These are phyloP conservation scores for Phrynocephalus versicolor DNA, from an alignment of 2,113 vertebrate genomes.

Conservation along the genomic window DNA sequence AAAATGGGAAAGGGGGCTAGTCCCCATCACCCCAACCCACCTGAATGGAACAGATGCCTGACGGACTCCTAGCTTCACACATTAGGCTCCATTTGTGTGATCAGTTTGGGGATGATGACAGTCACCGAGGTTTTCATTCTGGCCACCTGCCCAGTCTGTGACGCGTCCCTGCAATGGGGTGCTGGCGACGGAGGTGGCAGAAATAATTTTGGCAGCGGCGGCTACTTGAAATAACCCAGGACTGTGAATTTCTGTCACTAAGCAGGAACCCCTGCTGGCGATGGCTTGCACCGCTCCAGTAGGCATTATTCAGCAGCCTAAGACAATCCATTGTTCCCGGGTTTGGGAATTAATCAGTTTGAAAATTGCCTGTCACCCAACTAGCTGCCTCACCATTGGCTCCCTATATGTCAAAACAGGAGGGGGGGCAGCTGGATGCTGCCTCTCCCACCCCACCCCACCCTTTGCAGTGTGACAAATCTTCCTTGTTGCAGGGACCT, in stretches of 20 bases:
- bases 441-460: background rate
- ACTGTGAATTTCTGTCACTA: constrained; percentile 62
- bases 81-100: background rate
- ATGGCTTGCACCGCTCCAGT: constrained; percentile 51
- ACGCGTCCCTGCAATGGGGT: constrained; percentile 57
- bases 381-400: constrained; percentile 40
- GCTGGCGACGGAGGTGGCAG: constrained; percentile 61
- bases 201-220: constrained; percentile 67
- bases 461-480: background rate
- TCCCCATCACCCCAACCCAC: too few relatives aligned
- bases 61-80: background rate
- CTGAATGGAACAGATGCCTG: background rate
- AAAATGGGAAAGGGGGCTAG: too few relatives aligned
- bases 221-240: constrained; percentile 70
- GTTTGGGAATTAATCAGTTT: constrained; percentile 67
- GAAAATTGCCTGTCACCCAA: constrained; percentile 71
- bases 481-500: too few relatives aligned
- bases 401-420: constrained; percentile 54
- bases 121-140: constrained; percentile 41
- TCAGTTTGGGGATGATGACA: background rate
- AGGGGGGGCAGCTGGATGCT: constrained; percentile 14
- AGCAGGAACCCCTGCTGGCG: constrained; percentile 61
- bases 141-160: constrained; percentile 50
- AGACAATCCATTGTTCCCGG: constrained; percentile 61
- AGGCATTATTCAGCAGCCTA: constrained; percentile 65